Conservation (phyloP, 2,797 vertebrate genomes). For the Momotus momota region DNA sequence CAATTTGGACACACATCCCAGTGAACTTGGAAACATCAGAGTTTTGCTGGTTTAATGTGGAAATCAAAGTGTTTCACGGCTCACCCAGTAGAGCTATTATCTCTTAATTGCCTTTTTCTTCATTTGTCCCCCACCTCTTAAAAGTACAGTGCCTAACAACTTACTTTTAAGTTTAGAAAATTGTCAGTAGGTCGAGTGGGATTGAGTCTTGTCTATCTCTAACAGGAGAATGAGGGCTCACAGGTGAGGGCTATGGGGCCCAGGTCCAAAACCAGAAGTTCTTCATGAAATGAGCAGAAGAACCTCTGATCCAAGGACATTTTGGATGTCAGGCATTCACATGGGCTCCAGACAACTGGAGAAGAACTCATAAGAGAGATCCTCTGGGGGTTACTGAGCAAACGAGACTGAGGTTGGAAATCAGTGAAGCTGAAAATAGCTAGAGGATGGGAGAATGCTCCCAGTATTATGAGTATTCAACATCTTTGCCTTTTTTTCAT, state of each 20-base stretch:
- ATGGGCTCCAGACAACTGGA: neutral
- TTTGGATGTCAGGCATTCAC: neutral
- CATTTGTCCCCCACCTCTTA: conserved; percentile 27
- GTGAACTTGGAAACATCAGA: conserved; percentile 70
- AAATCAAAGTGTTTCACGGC: conserved; percentile 60
- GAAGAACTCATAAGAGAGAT: neutral
- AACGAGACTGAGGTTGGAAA: neutral
- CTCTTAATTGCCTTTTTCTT: conserved; percentile 42
- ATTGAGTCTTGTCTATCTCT: neutral
- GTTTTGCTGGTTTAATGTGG: conserved; percentile 58
- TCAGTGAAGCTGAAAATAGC: neutral
- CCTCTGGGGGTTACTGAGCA: neutral
- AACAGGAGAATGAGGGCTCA: neutral
- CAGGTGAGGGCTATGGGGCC: neutral
- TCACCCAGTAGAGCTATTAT: conserved; percentile 39
- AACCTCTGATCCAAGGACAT: neutral
- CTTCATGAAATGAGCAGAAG: neutral
- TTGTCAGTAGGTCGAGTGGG: neutral
- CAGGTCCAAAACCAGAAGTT: neutral
- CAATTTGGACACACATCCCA: conserved; percentile 62
- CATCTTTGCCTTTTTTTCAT: neutral
- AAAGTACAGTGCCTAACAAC: neutral
- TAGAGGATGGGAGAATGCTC: neutral
- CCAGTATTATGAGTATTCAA: neutral
- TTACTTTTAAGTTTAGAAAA: conserved; percentile 28